Percentiles rank a stretch among this genome's conserved stretches.
Evolutionary conservation across 2,888 invertebrate genomes (phyloP).

Genomic region (Xestia rhomboidea): DNA sequence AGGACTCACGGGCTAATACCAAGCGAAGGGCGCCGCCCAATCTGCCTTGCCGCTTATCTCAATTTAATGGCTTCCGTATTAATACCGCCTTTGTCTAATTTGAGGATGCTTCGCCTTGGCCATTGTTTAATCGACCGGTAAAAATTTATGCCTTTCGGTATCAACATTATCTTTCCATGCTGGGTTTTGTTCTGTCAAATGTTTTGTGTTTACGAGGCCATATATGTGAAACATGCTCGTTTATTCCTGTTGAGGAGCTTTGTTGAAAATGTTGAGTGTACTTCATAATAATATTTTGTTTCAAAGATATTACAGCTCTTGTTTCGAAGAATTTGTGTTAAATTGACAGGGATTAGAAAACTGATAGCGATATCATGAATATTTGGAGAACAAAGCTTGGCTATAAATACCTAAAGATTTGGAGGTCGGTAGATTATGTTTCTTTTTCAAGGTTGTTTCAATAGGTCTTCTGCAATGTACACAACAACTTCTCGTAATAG

Average conservation of each 20-base stretch:
- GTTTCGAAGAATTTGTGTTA: neutral
- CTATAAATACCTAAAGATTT: neutral
- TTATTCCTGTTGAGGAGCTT: constrained; percentile 42
- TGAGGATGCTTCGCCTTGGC: constrained; percentile 80
- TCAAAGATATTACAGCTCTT: constrained; percentile 4
- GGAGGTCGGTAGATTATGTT: neutral
- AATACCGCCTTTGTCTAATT: constrained; percentile 90
- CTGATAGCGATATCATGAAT: constrained; percentile 14
- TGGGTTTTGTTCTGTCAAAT: constrained; percentile 60
- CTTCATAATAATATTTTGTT: constrained; percentile 35
- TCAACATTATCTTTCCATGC: constrained; percentile 65
- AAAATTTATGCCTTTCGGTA: constrained; percentile 80
- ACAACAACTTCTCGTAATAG: constrained; percentile 54
- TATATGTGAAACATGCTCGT: constrained; percentile 51
- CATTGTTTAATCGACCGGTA: constrained; percentile 87
- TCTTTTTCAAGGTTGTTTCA: constrained; percentile 4
- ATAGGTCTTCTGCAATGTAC: neutral
- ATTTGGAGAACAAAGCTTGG: constrained; percentile 1
- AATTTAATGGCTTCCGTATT: constrained; percentile 90
- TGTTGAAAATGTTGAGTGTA: constrained; percentile 36
- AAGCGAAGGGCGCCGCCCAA: constrained; percentile 88
- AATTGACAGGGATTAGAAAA: neutral
- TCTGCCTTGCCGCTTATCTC: constrained; percentile 89
- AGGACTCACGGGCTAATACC: constrained; percentile 89
- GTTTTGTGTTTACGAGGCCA: constrained; percentile 55